Base-by-base conservation (phyloP, 2,797 vertebrate species). In the Malurus leucopterus region DNA sequence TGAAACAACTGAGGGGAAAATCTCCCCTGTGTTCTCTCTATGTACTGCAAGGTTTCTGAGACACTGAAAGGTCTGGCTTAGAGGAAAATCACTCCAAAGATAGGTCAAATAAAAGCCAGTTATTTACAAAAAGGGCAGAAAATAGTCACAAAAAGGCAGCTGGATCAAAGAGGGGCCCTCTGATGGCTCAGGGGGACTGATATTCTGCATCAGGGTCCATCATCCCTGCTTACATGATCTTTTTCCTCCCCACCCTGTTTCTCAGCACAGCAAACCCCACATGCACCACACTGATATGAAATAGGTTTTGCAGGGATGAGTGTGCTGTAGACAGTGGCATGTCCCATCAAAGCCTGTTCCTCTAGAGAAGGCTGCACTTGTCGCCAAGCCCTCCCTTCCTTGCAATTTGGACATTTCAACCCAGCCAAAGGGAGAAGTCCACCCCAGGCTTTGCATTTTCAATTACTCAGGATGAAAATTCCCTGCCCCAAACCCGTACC, bases 111-210 rank as follows among this genome's bases (percentile, higher is more conserved):
- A 68, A 86, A 88, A 90, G 75, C 50, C 89, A 94, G 85, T 84
- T 86, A 87, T 89, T 87, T 69, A 84, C 30, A 58, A 80, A 36
- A 75, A 89, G 65, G 40, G 86, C 79, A 92, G 51, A 69, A 80
- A 91, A 92, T 3, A 74, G 59, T 58, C 69, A 62, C 5, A 9
- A 59, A 84, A 92, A 94, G 54, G 69, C 75, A 88, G 72, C 40
- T 47, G 71, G 88, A 86, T 64, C 72, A 30, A 24, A 41, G 51
- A 57, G 30, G 86, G 1, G 64, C 63, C 32, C 73, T n/a, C n/a
- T n/a, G 27, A 40, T 22, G 67, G 70, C 80, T 69, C 51, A 24
- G 36, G 26, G 11, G 26, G 34, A 36, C 65, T 61, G 77, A 84
- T 69, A 23, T 49, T 58, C 65, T 74, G 68, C 65, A 84, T 51